phyloP scores from a whole-genome alignment of 2,888 invertebrate species.

The Meteorus cinctellus region DNA sequence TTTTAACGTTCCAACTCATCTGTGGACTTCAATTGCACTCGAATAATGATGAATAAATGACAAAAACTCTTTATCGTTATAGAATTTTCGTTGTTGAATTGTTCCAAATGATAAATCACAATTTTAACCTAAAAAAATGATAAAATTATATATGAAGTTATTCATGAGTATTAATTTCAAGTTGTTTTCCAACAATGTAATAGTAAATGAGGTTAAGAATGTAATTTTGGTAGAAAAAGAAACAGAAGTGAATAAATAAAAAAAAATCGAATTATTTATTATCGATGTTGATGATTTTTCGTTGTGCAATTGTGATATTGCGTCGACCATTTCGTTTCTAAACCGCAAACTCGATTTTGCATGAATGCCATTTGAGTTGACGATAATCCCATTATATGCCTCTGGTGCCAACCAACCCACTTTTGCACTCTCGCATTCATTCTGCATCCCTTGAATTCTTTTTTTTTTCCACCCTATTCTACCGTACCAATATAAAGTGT shows the following conservation, averaged over 20 bases:
- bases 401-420: slow-evolving; percentile 29
- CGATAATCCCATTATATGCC: slow-evolving; percentile 61
- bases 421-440: slow-evolving; percentile 16
- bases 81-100: too few species aligned
- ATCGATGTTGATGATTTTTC: background rate
- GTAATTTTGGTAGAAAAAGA: background rate
- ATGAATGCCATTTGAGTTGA: slow-evolving; percentile 66
- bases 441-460: slow-evolving; percentile 36
- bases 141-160: too few species aligned
- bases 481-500: background rate
- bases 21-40: too few species aligned
- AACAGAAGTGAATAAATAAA: slow-evolving; percentile 6
- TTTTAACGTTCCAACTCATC: too few species aligned
- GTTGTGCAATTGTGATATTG: slow-evolving; percentile 3
- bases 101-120: too few species aligned
- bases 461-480: slow-evolving; percentile 29
- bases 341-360: slow-evolving; percentile 66
- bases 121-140: too few species aligned
- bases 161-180: too few species aligned
- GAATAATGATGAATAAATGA: too few species aligned
- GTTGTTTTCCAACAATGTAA: too few species aligned
- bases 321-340: slow-evolving; percentile 58
- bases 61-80: too few species aligned
- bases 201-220: too few species aligned
- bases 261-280: background rate